phyloP scores from a whole-genome alignment of 2,888 invertebrate genomes.

The Nowickia ferox region DNA sequence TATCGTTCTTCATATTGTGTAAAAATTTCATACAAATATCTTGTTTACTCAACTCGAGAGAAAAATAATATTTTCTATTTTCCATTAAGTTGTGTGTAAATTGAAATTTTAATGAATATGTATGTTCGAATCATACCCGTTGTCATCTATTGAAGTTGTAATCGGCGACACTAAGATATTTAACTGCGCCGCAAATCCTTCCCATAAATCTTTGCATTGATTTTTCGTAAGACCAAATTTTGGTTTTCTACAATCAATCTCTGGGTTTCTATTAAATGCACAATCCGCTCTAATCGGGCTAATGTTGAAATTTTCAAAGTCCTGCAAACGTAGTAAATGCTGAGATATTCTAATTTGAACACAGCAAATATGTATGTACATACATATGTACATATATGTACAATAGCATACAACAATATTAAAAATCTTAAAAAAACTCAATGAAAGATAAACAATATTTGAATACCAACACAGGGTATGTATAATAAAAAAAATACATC shows the following conservation, averaged over 20 bases:
- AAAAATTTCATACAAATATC: too few species aligned
- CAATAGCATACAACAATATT: background rate
- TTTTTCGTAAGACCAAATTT: background rate
- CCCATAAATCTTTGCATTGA: background rate
- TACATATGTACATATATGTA: background rate
- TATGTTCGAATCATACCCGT: background rate
- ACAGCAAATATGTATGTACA: background rate
- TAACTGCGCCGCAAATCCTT: background rate
- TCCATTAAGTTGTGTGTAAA: too few species aligned
- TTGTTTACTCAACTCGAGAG: too few species aligned
- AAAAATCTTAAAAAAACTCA: background rate
- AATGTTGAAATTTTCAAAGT: slow-evolving; percentile 5
- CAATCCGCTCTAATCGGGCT: background rate
- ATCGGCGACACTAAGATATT: slow-evolving; percentile 14
- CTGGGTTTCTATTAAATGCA: background rate
- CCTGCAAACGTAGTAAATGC: background rate
- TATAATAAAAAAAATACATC: slow-evolving; percentile 16
- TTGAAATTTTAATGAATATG: too few species aligned
- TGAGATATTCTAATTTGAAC: background rate
- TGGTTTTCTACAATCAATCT: background rate
- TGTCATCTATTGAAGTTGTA: slow-evolving; percentile 13
- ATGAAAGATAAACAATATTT: slow-evolving; percentile 6
- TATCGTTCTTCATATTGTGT: too few species aligned
- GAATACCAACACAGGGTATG: slow-evolving; percentile 8
- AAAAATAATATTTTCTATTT: too few species aligned